Base-by-base conservation (phyloP, 2,113 vertebrate genomes). In the Pitta sordida region DNA sequence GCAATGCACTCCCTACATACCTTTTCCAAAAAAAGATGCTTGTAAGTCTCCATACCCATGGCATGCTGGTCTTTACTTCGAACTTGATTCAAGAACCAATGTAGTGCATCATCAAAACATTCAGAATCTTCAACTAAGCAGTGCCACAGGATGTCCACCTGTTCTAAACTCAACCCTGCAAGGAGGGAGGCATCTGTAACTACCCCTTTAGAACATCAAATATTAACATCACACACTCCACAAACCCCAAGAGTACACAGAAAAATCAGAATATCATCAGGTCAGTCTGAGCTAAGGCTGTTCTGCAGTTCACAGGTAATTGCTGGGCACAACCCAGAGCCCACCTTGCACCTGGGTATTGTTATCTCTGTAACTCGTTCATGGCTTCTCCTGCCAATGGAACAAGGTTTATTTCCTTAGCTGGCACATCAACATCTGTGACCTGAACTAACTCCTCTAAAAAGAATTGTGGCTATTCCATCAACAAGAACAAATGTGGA, bases 11-110 rank as follows among this genome's bases (percentile, higher is more conserved):
- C 30, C 86, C 37, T 9, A 91, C 83, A 74, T 96, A 99, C 99
- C 99, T 99, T 99, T 97, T 99, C 99, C 94, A 99, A 96, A 96
- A 99, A 99, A 69, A 99, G 99, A 96, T 99, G 99, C 55, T 99
- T 99, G 95, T 99, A 99, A 10, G 99, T 99, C 97, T 99, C 99
- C 99, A 99, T 99, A 80, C 99, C 99, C 99, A 99, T 99, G 8
- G 99, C 99, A 39, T 99, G 99, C 93, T 99, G 99, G 97, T 99
- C 99, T 97, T 99, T 99, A 97, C 99, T 99, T 97, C 99, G 98
- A 73, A 99, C 99, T 98, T 99, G 99, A 91, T 99, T 99, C 96
- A 99, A 98, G 96, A 99, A 99, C 99, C 99, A 99, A 90, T 99
- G 99, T 62, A 99, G 98, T 10, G 99, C 99, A 94, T 99, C 99